Conservation (phyloP, 2,888 invertebrate species). For the Gastrophysa polygoni region DNA sequence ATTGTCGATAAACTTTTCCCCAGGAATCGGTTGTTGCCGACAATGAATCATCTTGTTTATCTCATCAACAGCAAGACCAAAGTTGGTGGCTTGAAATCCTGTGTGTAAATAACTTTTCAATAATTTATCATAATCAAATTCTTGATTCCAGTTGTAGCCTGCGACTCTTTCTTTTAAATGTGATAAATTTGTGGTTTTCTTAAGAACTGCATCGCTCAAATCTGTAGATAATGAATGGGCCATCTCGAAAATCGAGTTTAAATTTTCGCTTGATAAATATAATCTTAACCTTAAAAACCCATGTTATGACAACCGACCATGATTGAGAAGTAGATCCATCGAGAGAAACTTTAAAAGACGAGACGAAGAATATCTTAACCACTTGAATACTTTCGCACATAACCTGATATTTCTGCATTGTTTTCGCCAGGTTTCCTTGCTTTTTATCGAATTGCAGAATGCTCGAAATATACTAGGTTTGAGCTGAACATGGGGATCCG, state of each 20-base stretch:
- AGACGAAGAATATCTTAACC: too few relatives aligned
- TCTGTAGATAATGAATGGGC: conserved; percentile 25
- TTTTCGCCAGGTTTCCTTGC: too few relatives aligned
- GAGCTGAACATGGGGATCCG: conserved; percentile 51
- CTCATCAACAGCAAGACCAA: conserved; percentile 89
- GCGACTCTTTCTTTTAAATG: conserved; percentile 62
- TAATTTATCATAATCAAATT: conserved; percentile 84
- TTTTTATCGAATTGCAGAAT: too few relatives aligned
- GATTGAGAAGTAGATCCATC: too few relatives aligned
- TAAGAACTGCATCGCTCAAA: conserved; percentile 47
- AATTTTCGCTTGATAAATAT: too few relatives aligned
- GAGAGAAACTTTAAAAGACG: too few relatives aligned
- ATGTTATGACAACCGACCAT: too few relatives aligned
- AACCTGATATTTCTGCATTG: too few relatives aligned
- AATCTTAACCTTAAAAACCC: too few relatives aligned
- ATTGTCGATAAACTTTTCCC: conserved; percentile 71
- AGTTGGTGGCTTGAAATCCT: conserved; percentile 98
- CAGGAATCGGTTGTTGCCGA: conserved; percentile 70
- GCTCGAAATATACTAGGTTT: too few relatives aligned
- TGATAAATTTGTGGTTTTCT: conserved; percentile 48
- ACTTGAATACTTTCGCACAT: too few relatives aligned
- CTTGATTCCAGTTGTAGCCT: conserved; percentile 94
- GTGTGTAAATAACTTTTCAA: conserved; percentile 78
- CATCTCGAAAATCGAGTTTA: conserved; percentile 19
- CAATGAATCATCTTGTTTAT: conserved; percentile 89